phyloP scores from a whole-genome alignment of 2,797 vertebrate genomes.

The Parambassis ranga region DNA sequence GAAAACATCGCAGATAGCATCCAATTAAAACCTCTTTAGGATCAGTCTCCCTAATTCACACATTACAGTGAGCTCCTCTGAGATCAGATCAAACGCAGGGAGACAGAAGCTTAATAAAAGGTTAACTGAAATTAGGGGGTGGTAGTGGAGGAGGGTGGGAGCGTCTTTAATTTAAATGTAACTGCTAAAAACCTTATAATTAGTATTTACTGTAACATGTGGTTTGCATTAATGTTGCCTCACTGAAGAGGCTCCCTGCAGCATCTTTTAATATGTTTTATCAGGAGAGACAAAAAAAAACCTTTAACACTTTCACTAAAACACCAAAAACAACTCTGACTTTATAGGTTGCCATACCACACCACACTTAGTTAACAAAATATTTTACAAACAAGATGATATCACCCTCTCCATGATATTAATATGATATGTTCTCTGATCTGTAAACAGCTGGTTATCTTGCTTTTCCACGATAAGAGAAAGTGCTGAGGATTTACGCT shows the following conservation, averaged over 20 bases:
- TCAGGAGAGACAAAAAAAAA: not conserved
- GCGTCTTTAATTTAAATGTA: constrained; percentile 2
- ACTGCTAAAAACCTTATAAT: constrained; percentile 19
- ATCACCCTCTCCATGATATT: constrained; percentile 95
- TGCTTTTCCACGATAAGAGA: constrained; percentile 99
- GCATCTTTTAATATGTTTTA: constrained; percentile 15
- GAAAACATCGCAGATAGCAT: no score
- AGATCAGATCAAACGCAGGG: constrained; percentile 7
- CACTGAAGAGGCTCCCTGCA: constrained; percentile 16
- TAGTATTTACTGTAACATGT: constrained; percentile 39
- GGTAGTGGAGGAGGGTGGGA: no score
- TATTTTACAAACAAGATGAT: constrained; percentile 89
- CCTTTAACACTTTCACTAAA: constrained; percentile 45
- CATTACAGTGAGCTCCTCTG: not conserved
- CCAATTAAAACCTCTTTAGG: not conserved
- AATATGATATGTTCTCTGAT: constrained; percentile 99
- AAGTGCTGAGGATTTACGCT: constrained; percentile 99
- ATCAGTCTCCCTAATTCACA: not conserved
- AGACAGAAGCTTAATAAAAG: constrained; percentile 19
- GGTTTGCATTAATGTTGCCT: constrained; percentile 24
- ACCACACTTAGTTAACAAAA: constrained; percentile 86
- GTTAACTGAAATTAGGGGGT: constrained; percentile 3
- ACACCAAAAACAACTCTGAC: constrained; percentile 71
- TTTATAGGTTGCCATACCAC: constrained; percentile 79
- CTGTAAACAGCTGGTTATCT: constrained; percentile 99